Percentiles rank a stretch among this genome's conserved stretches.
phyloP scores from a whole-genome alignment of 2,113 vertebrate species.

The Pogonocichla stellata region DNA sequence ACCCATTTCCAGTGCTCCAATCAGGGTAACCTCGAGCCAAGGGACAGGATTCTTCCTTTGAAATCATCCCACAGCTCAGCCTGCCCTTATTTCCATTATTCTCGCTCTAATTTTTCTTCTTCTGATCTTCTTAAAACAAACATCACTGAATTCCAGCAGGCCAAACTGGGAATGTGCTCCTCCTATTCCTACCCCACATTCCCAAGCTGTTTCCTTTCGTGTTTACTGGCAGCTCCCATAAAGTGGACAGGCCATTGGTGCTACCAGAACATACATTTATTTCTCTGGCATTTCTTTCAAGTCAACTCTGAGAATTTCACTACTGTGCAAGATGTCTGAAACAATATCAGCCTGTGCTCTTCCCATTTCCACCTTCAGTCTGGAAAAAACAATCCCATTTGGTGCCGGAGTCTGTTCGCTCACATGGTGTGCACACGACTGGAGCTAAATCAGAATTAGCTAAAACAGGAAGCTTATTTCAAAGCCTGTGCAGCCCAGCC shows the following conservation, averaged over 20 bases:
- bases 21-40: not conserved
- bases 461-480: conserved; percentile 6
- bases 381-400: not conserved
- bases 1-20: not conserved
- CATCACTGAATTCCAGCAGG: not conserved
- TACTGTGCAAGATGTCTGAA: not conserved
- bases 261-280: not conserved
- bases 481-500: not conserved
- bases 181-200: not conserved
- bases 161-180: not conserved
- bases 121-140: conserved; percentile 37
- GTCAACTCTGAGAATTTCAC: not conserved
- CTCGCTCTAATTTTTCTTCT: not conserved
- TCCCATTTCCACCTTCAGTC: not conserved
- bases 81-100: not conserved
- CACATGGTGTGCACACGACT: not conserved
- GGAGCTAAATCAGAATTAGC: not conserved
- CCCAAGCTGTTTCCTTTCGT: not conserved
- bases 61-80: not conserved
- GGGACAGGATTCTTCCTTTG: not conserved
- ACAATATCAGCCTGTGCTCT: not conserved
- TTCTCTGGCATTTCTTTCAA: not conserved
- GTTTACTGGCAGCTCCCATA: not conserved
- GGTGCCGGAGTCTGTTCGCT: not conserved
- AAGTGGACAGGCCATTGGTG: not conserved